These are phyloP conservation scores for Tor tambroides DNA, from an alignment of 2,113 vertebrate species.

Conservation along the genomic window DNA sequence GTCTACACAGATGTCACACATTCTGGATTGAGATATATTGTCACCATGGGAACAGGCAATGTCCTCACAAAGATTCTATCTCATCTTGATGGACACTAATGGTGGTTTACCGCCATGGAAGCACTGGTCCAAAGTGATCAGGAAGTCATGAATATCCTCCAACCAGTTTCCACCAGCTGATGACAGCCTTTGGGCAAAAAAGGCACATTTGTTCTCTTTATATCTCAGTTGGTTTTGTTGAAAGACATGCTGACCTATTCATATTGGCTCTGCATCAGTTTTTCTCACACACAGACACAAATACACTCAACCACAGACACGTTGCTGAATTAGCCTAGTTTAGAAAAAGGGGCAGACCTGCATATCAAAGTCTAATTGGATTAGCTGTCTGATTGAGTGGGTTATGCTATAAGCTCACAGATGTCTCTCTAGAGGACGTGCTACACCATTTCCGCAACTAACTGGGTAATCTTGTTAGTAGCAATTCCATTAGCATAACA, in stretches of 20 bases:
- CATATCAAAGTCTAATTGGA: constrained; percentile 54
- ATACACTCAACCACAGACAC: constrained; percentile 18
- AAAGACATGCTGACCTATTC: neutral
- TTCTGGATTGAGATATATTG: constrained; percentile 50
- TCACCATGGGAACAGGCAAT: constrained; percentile 53
- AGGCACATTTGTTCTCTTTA: constrained; percentile 20
- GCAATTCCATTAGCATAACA: constrained; percentile 26
- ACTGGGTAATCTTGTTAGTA: constrained; percentile 35
- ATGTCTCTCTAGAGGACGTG: constrained; percentile 19
- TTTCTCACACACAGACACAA: constrained; percentile 12
- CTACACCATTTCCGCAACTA: constrained; percentile 10
- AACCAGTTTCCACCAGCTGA: neutral
- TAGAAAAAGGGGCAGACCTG: constrained; percentile 38
- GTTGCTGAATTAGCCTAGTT: constrained; percentile 50
- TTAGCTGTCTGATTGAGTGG: constrained; percentile 48
- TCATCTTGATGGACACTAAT: constrained; percentile 23
- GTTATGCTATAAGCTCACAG: constrained; percentile 37
- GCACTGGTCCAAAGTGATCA: constrained; percentile 29
- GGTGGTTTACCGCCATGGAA: constrained; percentile 26
- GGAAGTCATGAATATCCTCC: constrained; percentile 26
- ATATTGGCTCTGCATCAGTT: neutral
- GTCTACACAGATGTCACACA: constrained; percentile 45
- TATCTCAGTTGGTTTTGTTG: neutral
- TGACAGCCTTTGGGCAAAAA: neutral
- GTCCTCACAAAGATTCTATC: constrained; percentile 40